Percentiles rank a stretch among this genome's conserved stretches.
Conservation (phyloP, 2,113 vertebrate species). For the Lepus europaeus region DNA sequence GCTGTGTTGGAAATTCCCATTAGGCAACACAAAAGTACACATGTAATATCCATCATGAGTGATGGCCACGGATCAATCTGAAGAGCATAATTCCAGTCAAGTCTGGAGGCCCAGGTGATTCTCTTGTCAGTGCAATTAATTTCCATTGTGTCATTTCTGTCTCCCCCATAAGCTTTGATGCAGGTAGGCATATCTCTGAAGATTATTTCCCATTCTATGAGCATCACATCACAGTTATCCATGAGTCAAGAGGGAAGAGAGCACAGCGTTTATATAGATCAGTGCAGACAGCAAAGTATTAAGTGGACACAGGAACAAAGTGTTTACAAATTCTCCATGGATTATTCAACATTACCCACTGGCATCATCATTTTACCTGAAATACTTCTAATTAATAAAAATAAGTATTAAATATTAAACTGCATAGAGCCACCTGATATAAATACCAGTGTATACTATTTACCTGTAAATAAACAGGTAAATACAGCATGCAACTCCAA, state of each 20-base stretch:
- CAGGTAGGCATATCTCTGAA: background rate
- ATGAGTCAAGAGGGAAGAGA: fast-evolving
- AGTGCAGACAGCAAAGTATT: fast-evolving
- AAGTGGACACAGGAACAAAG: conserved; percentile 47
- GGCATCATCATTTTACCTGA: background rate
- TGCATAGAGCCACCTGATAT: background rate
- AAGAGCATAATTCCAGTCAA: background rate
- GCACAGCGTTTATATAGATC: background rate
- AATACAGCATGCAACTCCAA: background rate
- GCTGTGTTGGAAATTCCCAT: fast-evolving
- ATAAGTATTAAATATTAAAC: background rate
- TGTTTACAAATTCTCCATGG: background rate
- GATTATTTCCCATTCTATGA: conserved; percentile 60
- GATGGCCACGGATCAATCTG: conserved; percentile 15
- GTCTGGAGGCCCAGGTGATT: conserved; percentile 55
- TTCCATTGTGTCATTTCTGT: fast-evolving
- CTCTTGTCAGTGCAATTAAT: conserved; percentile 70
- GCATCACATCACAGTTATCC: fast-evolving
- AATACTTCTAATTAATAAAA: background rate
- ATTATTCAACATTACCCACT: background rate
- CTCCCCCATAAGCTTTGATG: background rate
- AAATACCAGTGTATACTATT: background rate
- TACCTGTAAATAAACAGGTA: background rate
- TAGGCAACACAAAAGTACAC: background rate
- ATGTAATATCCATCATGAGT: conserved; percentile 71